Evolutionary conservation across 2,888 invertebrate species (phyloP).

Genomic region (Bursaphelenchus okinawaensis): DNA sequence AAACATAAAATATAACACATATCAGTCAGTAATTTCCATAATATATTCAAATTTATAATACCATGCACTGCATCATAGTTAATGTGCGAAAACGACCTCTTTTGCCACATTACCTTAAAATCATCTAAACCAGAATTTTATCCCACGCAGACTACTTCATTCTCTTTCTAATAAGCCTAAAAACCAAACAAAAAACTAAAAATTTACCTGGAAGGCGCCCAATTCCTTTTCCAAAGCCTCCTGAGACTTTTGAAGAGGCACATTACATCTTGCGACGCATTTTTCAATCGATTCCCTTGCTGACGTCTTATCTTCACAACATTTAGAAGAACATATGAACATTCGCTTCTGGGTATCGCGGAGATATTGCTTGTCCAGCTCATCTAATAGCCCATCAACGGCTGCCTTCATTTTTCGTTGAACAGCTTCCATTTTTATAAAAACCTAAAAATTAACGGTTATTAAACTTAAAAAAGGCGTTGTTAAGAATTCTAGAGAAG

Average conservation of each 20-base stretch:
- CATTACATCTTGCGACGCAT: conserved; percentile 48
- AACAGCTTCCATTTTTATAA: conserved; percentile 26
- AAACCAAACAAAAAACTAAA: neutral
- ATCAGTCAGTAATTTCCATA: too few species aligned
- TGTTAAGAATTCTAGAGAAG: too few species aligned
- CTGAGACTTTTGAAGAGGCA: conserved; percentile 45
- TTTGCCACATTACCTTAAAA: neutral
- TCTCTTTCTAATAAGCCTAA: too few species aligned
- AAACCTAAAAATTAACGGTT: too few species aligned
- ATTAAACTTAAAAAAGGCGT: too few species aligned
- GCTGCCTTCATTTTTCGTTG: conserved; percentile 38
- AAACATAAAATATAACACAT: too few species aligned
- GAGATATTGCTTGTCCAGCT: conserved; percentile 41
- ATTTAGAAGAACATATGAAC: conserved; percentile 49
- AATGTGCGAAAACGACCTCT: neutral
- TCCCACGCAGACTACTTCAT: too few species aligned
- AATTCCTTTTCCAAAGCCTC: conserved; percentile 40
- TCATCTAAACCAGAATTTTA: neutral
- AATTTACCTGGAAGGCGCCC: conserved; percentile 26
- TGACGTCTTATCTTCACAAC: conserved; percentile 40
- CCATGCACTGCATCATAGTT: neutral
- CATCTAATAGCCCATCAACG: conserved; percentile 44
- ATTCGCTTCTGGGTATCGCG: conserved; percentile 48
- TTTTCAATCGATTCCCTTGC: conserved; percentile 42
- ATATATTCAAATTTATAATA: too few species aligned